Evolutionary conservation across 2,113 vertebrate species (phyloP).

Genomic region (Albula goreensis): DNA sequence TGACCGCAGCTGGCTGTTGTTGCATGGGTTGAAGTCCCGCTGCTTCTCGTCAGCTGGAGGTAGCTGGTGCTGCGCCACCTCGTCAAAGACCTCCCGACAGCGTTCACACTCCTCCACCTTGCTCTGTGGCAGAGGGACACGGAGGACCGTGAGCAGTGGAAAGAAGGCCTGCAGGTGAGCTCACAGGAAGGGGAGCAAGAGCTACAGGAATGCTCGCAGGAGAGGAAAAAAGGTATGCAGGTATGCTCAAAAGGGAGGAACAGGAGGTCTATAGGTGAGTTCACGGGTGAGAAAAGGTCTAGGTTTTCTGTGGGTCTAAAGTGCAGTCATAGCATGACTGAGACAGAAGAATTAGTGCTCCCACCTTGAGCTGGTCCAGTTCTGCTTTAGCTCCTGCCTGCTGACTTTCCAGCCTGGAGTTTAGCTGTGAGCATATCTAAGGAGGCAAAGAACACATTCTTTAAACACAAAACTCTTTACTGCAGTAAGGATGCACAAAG

Average conservation of each 20-base stretch:
- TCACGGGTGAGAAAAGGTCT: neutral
- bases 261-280: neutral
- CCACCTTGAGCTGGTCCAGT: slow-evolving; percentile 82
- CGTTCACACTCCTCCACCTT: slow-evolving; percentile 78
- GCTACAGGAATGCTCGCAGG: neutral
- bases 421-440: slow-evolving; percentile 89
- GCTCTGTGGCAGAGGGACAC: slow-evolving; percentile 60
- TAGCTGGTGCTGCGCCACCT: slow-evolving; percentile 61
- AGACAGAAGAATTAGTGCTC: neutral
- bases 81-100: slow-evolving; percentile 76
- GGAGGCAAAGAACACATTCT: too few species aligned
- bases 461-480: too few species aligned
- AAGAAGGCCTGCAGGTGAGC: neutral
- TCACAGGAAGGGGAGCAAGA: neutral
- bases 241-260: neutral
- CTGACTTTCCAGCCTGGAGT: slow-evolving; percentile 83
- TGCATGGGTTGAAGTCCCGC: slow-evolving; percentile 60
- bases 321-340: too few species aligned
- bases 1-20: slow-evolving; percentile 77
- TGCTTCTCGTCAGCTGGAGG: slow-evolving; percentile 49
- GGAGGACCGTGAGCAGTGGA: neutral
- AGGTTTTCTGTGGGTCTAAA: too few species aligned
- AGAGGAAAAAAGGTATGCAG: neutral
- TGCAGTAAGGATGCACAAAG: slow-evolving; percentile 50
- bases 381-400: slow-evolving; percentile 80